Base-by-base conservation (phyloP, 1,140 invertebrate genomes). In the Chironomus tepperi region DNA sequence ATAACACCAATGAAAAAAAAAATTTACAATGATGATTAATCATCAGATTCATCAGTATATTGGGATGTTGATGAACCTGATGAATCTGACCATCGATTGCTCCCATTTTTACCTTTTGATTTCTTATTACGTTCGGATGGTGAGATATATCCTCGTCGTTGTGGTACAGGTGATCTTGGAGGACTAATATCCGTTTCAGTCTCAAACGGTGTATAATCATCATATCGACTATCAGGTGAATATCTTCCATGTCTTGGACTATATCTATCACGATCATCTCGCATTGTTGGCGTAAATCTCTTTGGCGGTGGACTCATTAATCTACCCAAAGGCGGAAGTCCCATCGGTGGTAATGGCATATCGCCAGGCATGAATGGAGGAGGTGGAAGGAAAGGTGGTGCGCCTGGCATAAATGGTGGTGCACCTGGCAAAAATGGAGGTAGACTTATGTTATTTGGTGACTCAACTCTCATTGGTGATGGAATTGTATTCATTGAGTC, bases 301-400 rank as follows among this genome's bases (percentile, higher is more conserved):
- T 75, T 79, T 19, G 80, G 79, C 7, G 87, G 87, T 3, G 88
- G 88, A 5, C 88, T 89, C 6, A 88, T 88, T 79, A 89, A 83
- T 74, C 88, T 83, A 6, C 88, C 88, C 21, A 42, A 34, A 15
- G 73, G 43, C 18, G 19, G 24, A n/a, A 72, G 9, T 8, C 84
- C 84, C 6, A 89, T 77, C 10, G 88, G 88, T 34, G 88, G 86
- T 16, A 87, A 87, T 73, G 88, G 81, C 76, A 87, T 86, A 73
- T 87, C 85, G 10, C 85, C 85, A 18, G 87, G 86, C 74, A 82
- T 80, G 74, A 81, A 83, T 12, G 79, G 75, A 73, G 81, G 82
- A 43, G 78, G 80, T 64, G 82, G 85, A 74, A 86, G 78, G 76
- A 83, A 86, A 74, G 83, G 85, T 64, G 84, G 84, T 67, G 84